Conservation (phyloP, 2,888 invertebrate genomes). For the Hyalella azteca region DNA sequence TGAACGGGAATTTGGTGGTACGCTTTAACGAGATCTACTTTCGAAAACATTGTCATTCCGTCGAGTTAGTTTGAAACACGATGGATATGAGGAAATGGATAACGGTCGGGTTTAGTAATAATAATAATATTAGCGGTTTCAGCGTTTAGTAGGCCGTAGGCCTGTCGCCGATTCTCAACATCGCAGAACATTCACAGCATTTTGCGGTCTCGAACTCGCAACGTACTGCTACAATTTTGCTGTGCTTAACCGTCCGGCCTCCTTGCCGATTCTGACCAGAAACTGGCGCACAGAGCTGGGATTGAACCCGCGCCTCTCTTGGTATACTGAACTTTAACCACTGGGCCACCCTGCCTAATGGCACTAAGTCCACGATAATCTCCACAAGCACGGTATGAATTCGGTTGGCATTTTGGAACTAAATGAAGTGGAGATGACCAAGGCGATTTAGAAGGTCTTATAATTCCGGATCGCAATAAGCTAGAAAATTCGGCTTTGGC, state of each 20-base stretch:
- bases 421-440: constrained; percentile 38
- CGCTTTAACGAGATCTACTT: constrained; percentile 6
- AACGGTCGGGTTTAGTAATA: constrained; percentile 36
- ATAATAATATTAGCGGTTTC: too few species aligned
- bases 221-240: too few species aligned
- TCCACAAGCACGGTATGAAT: constrained; percentile 25
- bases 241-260: too few species aligned
- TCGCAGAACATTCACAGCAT: too few species aligned
- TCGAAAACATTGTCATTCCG: neutral
- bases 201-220: too few species aligned
- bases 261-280: too few species aligned
- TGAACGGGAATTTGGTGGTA: constrained; percentile 32
- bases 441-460: constrained; percentile 4
- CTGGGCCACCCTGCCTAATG: neutral
- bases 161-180: too few species aligned
- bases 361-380: constrained; percentile 27
- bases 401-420: neutral
- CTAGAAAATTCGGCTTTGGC: constrained; percentile 24
- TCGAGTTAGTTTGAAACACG: neutral
- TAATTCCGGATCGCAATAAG: neutral
- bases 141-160: too few species aligned
- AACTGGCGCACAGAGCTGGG: too few species aligned
- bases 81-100: constrained; percentile 9
- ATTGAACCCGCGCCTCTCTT: too few species aligned
- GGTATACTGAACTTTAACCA: too few species aligned